These are phyloP conservation scores for Crotalus horridus DNA, from an alignment of 2,113 vertebrate species.

Conservation along the genomic window DNA sequence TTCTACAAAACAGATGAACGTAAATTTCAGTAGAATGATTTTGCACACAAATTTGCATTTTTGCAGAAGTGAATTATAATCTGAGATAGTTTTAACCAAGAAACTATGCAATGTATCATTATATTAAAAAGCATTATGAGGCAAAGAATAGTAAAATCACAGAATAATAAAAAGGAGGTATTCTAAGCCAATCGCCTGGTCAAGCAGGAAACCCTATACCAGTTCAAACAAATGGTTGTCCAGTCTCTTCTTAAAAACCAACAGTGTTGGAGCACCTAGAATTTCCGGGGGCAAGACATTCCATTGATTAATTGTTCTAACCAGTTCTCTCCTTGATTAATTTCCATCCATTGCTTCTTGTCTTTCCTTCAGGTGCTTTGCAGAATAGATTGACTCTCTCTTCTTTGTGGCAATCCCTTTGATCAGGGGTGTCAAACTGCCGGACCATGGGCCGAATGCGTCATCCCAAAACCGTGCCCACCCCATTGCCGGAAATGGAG, in stretches of 20 bases:
- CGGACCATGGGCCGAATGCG: too few species aligned
- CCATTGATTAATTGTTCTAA: too few species aligned
- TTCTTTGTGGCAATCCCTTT: not conserved
- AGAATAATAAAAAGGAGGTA: too few species aligned
- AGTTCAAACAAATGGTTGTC: too few species aligned
- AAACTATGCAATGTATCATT: rapidly evolving
- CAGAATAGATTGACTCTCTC: not conserved
- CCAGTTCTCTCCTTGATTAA: too few species aligned
- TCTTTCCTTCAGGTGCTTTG: not conserved
- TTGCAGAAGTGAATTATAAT: not conserved
- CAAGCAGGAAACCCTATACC: not conserved
- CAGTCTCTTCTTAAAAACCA: too few species aligned
- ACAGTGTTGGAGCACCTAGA: too few species aligned
- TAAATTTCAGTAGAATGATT: slow-evolving; percentile 9
- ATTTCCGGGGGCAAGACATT: too few species aligned
- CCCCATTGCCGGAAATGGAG: too few species aligned
- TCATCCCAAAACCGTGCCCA: too few species aligned
- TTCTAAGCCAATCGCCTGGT: too few species aligned
- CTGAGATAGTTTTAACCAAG: not conserved
- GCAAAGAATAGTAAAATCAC: not conserved
- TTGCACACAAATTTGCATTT: slow-evolving; percentile 24
- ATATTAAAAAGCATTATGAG: not conserved
- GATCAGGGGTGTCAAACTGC: too few species aligned
- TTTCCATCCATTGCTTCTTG: not conserved
- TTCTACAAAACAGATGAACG: slow-evolving; percentile 19